A percentile compares a stretch with the other conserved stretches of the same genome.
Conservation (phyloP, 2,113 vertebrate species). For the Aleadryas rufinucha region DNA sequence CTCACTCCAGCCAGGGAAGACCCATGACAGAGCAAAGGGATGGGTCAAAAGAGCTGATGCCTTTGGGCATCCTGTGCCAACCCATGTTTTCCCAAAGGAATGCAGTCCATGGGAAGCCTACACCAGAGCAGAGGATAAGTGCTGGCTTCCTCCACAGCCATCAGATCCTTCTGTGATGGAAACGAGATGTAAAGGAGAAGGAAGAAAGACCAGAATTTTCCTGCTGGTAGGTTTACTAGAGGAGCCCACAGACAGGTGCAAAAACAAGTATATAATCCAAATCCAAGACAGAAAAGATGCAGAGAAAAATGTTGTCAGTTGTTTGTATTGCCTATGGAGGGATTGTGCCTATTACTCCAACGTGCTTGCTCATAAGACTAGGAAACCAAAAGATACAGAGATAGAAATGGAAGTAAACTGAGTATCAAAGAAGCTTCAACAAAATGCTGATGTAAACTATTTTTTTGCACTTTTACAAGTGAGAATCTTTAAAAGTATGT, state of each 20-base stretch:
- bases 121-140: rapidly evolving
- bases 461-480: neutral
- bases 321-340: neutral
- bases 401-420: neutral
- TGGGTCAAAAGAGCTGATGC: rapidly evolving
- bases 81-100: neutral
- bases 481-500: neutral
- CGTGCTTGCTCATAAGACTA: neutral
- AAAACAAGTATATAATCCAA: neutral
- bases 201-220: rapidly evolving
- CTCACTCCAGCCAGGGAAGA: neutral
- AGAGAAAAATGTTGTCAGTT: neutral
- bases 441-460: neutral
- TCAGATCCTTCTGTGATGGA: neutral
- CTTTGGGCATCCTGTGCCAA: rapidly evolving
- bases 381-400: neutral
- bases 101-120: neutral
- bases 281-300: neutral
- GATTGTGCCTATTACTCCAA: neutral
- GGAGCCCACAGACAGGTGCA: neutral
- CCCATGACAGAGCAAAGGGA: neutral
- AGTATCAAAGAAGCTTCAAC: neutral
- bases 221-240: neutral
- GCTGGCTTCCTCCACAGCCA: neutral
- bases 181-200: neutral